These are phyloP conservation scores for Acanthoscelides obtectus DNA, from an alignment of 2,888 invertebrate species.

Conservation along the genomic window DNA sequence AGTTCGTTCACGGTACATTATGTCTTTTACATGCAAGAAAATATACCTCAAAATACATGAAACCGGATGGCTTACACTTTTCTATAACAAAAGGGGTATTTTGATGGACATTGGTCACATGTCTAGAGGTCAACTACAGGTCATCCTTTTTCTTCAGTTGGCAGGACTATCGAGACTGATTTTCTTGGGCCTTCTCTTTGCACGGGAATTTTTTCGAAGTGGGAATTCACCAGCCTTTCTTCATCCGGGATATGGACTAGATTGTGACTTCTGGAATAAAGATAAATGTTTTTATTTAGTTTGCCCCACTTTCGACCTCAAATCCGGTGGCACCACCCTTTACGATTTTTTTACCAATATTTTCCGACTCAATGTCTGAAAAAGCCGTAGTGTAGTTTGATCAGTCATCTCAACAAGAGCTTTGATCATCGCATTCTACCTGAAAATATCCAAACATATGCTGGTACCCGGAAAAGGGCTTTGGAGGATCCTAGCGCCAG, in stretches of 20 bases:
- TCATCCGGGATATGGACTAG: conserved; percentile 45
- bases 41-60: neutral
- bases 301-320: too few species aligned
- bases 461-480: too few species aligned
- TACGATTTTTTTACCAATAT: too few species aligned
- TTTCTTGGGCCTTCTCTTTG: conserved; percentile 45
- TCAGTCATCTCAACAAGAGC: too few species aligned
- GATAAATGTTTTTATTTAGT: too few species aligned
- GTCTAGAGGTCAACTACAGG: conserved; percentile 17
- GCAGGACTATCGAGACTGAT: conserved; percentile 58
- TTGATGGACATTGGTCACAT: conserved; percentile 21
- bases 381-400: too few species aligned
- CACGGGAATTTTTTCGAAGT: conserved; percentile 36
- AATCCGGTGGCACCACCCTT: too few species aligned
- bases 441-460: too few species aligned
- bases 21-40: neutral
- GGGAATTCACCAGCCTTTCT: conserved; percentile 39
- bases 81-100: neutral
- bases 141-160: conserved; percentile 54
- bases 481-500: too few species aligned
- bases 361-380: too few species aligned
- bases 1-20: neutral
- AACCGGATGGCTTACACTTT: neutral
- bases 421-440: too few species aligned
- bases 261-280: conserved; percentile 39